Conservation (phyloP, 1,140 invertebrate genomes). For the Latrodectus geometricus region DNA sequence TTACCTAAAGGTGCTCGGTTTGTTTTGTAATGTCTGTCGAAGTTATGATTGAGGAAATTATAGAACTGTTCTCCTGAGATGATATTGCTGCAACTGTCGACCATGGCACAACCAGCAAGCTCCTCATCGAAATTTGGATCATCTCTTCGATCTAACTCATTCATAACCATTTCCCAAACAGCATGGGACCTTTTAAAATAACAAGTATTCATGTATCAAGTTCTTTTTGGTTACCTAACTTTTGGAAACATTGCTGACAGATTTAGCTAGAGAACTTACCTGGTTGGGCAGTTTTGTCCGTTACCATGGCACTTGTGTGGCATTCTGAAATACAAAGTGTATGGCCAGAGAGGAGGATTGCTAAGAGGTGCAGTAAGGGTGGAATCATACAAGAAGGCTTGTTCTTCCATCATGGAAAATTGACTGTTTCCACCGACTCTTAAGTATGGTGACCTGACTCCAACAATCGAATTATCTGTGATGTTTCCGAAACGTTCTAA, state of each 20-base stretch:
- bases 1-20: slow-evolving; percentile 87
- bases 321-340: slow-evolving; percentile 98
- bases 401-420: slow-evolving; percentile 98
- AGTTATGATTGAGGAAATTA: slow-evolving; percentile 95
- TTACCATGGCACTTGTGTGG: slow-evolving; percentile 95
- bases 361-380: slow-evolving; percentile 94
- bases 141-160: slow-evolving; percentile 91
- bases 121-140: slow-evolving; percentile 92
- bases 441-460: slow-evolving; percentile 91
- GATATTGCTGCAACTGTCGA: slow-evolving; percentile 95
- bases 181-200: slow-evolving; percentile 77
- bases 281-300: slow-evolving; percentile 86
- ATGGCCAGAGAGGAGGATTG: slow-evolving; percentile 94
- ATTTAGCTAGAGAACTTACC: neutral
- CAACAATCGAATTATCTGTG: slow-evolving; percentile 93
- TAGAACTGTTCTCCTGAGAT: slow-evolving; percentile 94
- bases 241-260: neutral
- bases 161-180: slow-evolving; percentile 98
- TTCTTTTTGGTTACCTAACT: neutral
- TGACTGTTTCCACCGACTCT: slow-evolving; percentile 95
- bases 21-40: slow-evolving; percentile 93
- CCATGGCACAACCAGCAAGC: slow-evolving; percentile 94
- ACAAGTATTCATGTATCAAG: neutral
- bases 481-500: slow-evolving; percentile 93
- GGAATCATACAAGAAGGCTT: slow-evolving; percentile 95